phyloP scores from a whole-genome alignment of 2,797 vertebrate species.

The Oryzias dopingdopingensis region DNA sequence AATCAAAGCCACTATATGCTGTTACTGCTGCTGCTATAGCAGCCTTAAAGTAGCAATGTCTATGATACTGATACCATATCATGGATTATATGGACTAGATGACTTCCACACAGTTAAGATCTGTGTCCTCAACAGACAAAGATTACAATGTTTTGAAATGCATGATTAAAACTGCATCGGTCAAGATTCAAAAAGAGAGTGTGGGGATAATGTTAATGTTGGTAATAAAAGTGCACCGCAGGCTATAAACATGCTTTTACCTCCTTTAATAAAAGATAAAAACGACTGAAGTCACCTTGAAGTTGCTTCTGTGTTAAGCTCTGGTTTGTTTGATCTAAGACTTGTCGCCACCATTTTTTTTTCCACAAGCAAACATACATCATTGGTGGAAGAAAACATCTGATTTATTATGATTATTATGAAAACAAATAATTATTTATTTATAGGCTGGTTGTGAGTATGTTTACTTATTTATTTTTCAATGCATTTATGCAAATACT shows the following conservation, averaged over 20 bases:
- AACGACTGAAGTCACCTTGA: background rate
- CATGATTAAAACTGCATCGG: background rate
- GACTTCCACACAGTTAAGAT: background rate
- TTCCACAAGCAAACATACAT: no score
- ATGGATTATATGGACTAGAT: slow-evolving; percentile 31
- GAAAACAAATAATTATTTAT: no score
- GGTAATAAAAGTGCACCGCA: slow-evolving; percentile 17
- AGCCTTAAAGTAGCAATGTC: slow-evolving; percentile 12
- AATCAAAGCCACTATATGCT: background rate
- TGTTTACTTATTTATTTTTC: no score
- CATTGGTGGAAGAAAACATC: no score
- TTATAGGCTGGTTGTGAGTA: no score
- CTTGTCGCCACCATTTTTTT: no score
- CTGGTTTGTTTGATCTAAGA: no score
- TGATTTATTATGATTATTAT: no score
- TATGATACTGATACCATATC: slow-evolving; percentile 1
- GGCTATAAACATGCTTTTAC: slow-evolving; percentile 10
- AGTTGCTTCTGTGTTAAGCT: slow-evolving; percentile 1
- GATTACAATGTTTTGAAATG: no score
- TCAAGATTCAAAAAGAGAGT: slow-evolving; percentile 15
- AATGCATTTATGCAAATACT: no score
- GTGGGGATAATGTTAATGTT: background rate
- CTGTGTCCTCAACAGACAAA: slow-evolving; percentile 10
- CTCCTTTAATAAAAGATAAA: background rate
- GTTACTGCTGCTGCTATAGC: slow-evolving; percentile 1